Evolutionary conservation across 1,140 invertebrate species (phyloP).

Genomic region (Ridgeia piscesae): DNA sequence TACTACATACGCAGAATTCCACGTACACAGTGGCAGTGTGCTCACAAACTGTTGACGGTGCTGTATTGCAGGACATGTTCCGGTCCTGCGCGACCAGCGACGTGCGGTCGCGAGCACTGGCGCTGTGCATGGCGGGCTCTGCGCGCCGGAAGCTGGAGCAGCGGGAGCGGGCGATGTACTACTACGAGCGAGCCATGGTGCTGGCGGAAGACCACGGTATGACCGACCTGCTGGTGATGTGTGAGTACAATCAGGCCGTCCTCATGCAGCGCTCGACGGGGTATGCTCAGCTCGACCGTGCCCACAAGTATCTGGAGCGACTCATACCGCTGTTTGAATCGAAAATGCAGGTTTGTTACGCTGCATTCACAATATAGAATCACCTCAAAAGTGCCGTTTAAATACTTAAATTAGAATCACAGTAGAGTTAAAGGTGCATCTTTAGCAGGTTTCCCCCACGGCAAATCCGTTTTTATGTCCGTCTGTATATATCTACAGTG

Average conservation of each 20-base stretch:
- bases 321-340: constrained; percentile 48
- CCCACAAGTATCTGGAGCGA: constrained; percentile 43
- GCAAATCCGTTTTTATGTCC: no score
- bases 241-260: constrained; percentile 47
- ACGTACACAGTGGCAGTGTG: not conserved
- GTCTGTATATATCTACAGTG: no score
- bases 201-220: constrained; percentile 42
- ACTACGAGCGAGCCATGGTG: constrained; percentile 41
- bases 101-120: constrained; percentile 36
- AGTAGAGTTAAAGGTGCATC: not conserved
- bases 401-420: not conserved
- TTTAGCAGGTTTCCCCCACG: no score
- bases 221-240: constrained; percentile 41
- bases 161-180: constrained; percentile 45
- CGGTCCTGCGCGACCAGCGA: constrained; percentile 25
- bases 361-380: not conserved
- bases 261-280: constrained; percentile 47
- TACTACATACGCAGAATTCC: not conserved
- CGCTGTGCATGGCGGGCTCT: constrained; percentile 46
- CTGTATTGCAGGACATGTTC: not conserved
- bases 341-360: constrained; percentile 33
- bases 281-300: constrained; percentile 44
- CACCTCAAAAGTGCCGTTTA: not conserved
- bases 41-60: not conserved
- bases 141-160: constrained; percentile 40